These are phyloP conservation scores for Sussaba pulchella DNA, from an alignment of 2,888 invertebrate genomes.

Conservation along the genomic window DNA sequence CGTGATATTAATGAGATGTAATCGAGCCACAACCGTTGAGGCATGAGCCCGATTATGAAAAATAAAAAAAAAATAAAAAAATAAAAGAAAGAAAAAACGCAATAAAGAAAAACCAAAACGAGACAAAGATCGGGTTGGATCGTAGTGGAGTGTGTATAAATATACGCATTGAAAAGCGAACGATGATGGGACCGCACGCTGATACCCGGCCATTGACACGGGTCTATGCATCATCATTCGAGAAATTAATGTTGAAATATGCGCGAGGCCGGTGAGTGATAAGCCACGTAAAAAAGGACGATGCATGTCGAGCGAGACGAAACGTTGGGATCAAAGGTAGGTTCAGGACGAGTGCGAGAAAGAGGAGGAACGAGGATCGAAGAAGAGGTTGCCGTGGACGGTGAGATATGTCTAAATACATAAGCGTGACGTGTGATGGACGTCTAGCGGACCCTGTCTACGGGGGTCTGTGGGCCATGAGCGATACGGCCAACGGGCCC, in stretches of 20 bases:
- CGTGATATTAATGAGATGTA: slow-evolving; percentile 76
- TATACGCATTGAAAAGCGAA: slow-evolving; percentile 44
- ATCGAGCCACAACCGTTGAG: slow-evolving; percentile 69
- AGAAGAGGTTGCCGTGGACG: slow-evolving; percentile 63
- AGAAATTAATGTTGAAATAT: slow-evolving; percentile 81
- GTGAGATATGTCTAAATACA: slow-evolving; percentile 83
- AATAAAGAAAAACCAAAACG: too few species aligned
- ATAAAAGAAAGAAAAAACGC: neutral
- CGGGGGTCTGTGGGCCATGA: slow-evolving; percentile 76
- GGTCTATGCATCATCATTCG: slow-evolving; percentile 79
- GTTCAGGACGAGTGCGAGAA: slow-evolving; percentile 49
- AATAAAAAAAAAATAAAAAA: slow-evolving; percentile 44
- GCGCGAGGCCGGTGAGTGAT: slow-evolving; percentile 70
- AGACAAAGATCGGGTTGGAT: slow-evolving; percentile 17
- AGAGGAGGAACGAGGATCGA: slow-evolving; percentile 60
- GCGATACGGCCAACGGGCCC: too few species aligned
- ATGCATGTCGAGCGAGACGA: slow-evolving; percentile 31
- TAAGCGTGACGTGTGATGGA: slow-evolving; percentile 83
- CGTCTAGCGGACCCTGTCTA: slow-evolving; percentile 81
- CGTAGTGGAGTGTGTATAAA: neutral
- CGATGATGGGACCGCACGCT: slow-evolving; percentile 77
- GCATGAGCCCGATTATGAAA: slow-evolving; percentile 70
- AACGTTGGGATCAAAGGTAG: slow-evolving; percentile 7
- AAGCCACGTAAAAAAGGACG: slow-evolving; percentile 64
- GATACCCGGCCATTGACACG: slow-evolving; percentile 74